phyloP scores from a whole-genome alignment of 2,888 invertebrate species.

The Abrostola triplasia region DNA sequence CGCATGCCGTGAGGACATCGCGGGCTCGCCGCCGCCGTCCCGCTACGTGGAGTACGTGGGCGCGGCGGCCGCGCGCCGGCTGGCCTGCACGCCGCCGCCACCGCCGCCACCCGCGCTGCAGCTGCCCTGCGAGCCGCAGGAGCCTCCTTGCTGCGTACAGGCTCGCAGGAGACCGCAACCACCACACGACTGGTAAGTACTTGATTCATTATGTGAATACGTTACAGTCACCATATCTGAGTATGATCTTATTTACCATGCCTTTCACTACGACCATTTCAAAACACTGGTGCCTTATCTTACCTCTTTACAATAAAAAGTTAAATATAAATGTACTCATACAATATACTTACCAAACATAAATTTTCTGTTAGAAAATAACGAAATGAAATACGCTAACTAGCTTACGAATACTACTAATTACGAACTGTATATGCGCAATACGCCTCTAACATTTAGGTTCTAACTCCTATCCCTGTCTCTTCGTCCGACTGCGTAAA shows the following conservation, averaged over 20 bases:
- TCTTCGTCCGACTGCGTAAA: constrained; percentile 23
- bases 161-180: constrained; percentile 88
- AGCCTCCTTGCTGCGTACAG: constrained; percentile 88
- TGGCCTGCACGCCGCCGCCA: constrained; percentile 86
- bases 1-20: constrained; percentile 83
- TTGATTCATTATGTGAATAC: constrained; percentile 6
- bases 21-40: constrained; percentile 81
- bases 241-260: constrained; percentile 7
- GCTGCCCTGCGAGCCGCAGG: constrained; percentile 83
- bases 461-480: neutral
- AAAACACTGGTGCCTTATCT: too few species aligned
- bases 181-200: constrained; percentile 89
- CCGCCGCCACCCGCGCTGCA: constrained; percentile 84
- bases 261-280: neutral
- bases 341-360: too few species aligned
- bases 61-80: constrained; percentile 89
- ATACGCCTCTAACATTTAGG: constrained; percentile 15
- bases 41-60: constrained; percentile 90
- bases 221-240: neutral
- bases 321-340: too few species aligned
- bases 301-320: too few species aligned
- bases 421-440: constrained; percentile 19
- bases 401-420: too few species aligned
- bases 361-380: too few species aligned
- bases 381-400: too few species aligned